These are phyloP conservation scores for Papilio polyxenes DNA, from an alignment of 1,140 invertebrate genomes.

Conservation along the genomic window DNA sequence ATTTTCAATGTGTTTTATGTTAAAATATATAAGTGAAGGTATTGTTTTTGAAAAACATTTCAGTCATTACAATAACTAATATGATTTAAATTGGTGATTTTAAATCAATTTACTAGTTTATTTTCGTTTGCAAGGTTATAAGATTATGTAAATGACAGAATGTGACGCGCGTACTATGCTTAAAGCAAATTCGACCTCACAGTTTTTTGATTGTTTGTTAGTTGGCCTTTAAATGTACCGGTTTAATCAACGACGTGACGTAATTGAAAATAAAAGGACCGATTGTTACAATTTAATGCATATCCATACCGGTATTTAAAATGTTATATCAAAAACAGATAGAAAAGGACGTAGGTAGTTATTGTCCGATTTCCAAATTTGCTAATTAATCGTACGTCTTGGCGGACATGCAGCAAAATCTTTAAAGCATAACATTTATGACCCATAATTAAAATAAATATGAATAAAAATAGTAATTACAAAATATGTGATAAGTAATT, in stretches of 20 bases:
- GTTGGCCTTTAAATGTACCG: slow-evolving; percentile 18
- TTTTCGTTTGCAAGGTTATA: slow-evolving; percentile 13
- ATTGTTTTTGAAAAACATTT: background rate
- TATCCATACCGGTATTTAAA: background rate
- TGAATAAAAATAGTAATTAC: background rate
- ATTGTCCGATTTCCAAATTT: too few relatives aligned
- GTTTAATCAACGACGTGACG: slow-evolving; percentile 5
- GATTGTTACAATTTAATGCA: background rate
- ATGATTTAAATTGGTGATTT: background rate
- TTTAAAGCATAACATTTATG: background rate
- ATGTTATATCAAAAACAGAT: background rate
- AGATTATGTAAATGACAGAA: slow-evolving; percentile 7
- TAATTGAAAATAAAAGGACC: background rate
- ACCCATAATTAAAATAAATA: background rate
- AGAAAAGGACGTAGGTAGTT: background rate
- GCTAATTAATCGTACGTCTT: background rate
- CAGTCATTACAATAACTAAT: background rate
- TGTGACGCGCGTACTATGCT: background rate
- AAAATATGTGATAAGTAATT: background rate
- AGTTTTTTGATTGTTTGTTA: slow-evolving; percentile 14
- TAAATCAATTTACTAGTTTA: slow-evolving; percentile 6
- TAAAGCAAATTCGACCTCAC: background rate
- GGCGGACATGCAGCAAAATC: background rate
- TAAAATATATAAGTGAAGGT: background rate
- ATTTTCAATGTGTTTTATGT: background rate